Base-by-base conservation (phyloP, 92 coral and sea anemone species). In the Porites divaricata region DNA sequence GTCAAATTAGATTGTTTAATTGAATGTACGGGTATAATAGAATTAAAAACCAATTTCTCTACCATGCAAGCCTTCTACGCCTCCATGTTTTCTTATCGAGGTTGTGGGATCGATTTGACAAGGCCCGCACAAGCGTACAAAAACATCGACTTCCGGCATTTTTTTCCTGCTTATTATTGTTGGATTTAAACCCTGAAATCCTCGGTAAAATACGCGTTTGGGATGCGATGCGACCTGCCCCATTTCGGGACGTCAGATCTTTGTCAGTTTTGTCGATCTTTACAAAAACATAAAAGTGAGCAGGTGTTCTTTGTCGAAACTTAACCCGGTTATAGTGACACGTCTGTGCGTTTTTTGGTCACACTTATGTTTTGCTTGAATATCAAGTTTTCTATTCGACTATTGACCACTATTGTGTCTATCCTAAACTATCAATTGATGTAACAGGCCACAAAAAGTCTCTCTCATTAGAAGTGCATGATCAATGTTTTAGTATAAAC, bases 231-330 rank as follows among this genome's bases (percentile, higher is more conserved):
- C 20, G 73, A 72, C 86, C 16, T 82, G 86, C 53, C 57, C 85
- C 45, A 35, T 35, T 35, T 16, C 2, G 22, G 79, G 17, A n/a
- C 24, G 25, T 7, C 15, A 58, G n/a, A 16, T 11, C 69, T 48
- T 54, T 87, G 80, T 90, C 88, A 24, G 73, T 57, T 11, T 41
- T 53, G 17, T 16, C 28, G 63, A 87, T 90, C 93, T 90, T 35
- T 87, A 90, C 17, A 74, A 77, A 81, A 90, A 90, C 86, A 65
- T 70, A 19, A 28, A 67, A 68, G 23, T 13, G 11, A 25, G 74
- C 58, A 85, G 77, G 90, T 87, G 91, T 83, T 73, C 81, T 79
- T 83, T 66, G 78, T 83, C 86, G 86, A 82, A 82, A 82, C 62
- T 72, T 50, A 72, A 82, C 24, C 59, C 74, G 8, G 71, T 57